A percentile compares a stretch with the other conserved stretches of the same genome.
These are phyloP conservation scores for Hiodon alosoides DNA, from an alignment of 2,113 vertebrate species.

Conservation along the genomic window DNA sequence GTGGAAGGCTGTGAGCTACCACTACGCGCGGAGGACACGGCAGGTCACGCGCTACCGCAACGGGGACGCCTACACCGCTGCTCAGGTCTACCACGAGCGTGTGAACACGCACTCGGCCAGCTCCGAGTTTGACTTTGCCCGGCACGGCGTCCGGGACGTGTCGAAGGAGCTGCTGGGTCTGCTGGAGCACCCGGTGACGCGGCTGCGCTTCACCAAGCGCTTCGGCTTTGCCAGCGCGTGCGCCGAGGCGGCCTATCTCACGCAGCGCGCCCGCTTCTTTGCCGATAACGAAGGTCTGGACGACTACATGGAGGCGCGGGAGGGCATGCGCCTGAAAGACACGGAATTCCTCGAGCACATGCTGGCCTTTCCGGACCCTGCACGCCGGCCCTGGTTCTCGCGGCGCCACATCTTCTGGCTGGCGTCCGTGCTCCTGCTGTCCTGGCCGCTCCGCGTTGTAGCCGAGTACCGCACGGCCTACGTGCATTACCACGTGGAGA, in stretches of 20 bases:
- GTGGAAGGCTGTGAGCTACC: constrained; percentile 84
- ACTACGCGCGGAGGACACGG: constrained; percentile 59
- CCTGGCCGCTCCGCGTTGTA: constrained; percentile 65
- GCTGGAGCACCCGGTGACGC: constrained; percentile 54
- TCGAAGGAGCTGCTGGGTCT: constrained; percentile 61
- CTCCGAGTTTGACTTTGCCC: constrained; percentile 55
- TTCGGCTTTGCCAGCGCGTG: constrained; percentile 68
- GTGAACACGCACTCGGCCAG: constrained; percentile 57
- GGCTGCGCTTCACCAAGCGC: constrained; percentile 67
- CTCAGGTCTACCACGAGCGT: constrained; percentile 63
- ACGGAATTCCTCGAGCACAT: constrained; percentile 69
- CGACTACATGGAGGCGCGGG: constrained; percentile 72
- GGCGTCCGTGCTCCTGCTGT: constrained; percentile 59
- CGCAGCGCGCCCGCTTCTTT: constrained; percentile 68
- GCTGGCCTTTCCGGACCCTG: constrained; percentile 64
- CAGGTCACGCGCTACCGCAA: constrained; percentile 69
- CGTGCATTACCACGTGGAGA: constrained; percentile 72
- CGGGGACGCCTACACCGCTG: constrained; percentile 65
- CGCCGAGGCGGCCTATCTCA: constrained; percentile 67
- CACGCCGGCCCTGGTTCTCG: constrained; percentile 63
- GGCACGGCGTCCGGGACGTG: constrained; percentile 53
- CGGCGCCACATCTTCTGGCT: constrained; percentile 65
- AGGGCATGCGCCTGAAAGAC: constrained; percentile 71
- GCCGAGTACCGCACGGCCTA: constrained; percentile 63
- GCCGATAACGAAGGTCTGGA: constrained; percentile 68